Conservation (phyloP, 2,113 vertebrate species). For the Glaucidium brasilianum region DNA sequence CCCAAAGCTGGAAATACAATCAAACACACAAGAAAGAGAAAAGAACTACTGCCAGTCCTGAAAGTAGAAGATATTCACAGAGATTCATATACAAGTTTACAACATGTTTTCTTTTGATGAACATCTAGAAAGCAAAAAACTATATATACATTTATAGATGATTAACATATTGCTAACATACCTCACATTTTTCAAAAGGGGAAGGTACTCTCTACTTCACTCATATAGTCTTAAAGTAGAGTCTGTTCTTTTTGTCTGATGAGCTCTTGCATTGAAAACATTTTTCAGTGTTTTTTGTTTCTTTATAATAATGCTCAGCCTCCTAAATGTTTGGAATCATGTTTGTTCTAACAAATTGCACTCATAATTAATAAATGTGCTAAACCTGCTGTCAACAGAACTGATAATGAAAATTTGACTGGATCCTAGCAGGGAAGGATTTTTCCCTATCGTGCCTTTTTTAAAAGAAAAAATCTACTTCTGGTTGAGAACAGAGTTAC, state of each 20-base stretch:
- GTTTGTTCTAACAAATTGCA: background rate
- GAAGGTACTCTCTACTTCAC: background rate
- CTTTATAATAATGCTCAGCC: background rate
- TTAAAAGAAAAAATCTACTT: background rate
- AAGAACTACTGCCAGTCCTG: background rate
- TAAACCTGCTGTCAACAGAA: background rate
- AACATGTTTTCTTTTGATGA: background rate
- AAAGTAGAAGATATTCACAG: background rate
- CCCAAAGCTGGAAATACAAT: background rate
- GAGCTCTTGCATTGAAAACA: background rate
- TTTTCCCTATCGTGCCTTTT: background rate
- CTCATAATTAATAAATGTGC: slow-evolving; percentile 3
- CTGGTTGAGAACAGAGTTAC: background rate
- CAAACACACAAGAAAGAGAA: background rate
- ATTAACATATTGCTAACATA: background rate
- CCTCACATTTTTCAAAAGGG: background rate
- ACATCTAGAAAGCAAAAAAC: background rate
- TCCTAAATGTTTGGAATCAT: background rate
- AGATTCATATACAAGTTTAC: background rate
- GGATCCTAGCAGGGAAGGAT: background rate
- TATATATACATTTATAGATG: background rate
- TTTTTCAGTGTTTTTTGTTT: background rate
- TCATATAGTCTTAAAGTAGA: background rate
- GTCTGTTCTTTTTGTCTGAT: background rate
- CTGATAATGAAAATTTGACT: slow-evolving; percentile 10